phyloP scores from a whole-genome alignment of 37 sponge, comb jelly and placozoan genomes.

The Mnemiopsis leidyi region DNA sequence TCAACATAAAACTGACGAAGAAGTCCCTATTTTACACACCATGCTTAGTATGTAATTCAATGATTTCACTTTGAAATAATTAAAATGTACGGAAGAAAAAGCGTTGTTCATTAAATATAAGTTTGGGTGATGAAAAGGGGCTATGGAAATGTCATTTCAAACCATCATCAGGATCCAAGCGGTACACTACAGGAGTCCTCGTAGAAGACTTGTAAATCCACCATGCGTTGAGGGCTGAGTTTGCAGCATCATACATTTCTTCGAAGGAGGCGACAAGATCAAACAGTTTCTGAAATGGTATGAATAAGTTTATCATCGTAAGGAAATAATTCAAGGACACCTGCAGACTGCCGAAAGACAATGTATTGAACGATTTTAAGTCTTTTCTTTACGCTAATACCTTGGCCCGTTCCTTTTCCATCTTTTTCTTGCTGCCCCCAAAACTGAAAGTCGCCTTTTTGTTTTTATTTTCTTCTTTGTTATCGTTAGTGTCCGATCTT shows the following conservation, averaged over 20 bases:
- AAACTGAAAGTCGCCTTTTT: neutral
- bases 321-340: no score
- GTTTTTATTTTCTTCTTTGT: neutral
- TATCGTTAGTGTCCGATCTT: neutral
- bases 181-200: neutral
- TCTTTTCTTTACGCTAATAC: neutral
- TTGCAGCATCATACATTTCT: neutral
- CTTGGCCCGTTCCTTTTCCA: neutral
- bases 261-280: neutral
- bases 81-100: no score
- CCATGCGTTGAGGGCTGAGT: neutral
- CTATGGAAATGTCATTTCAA: no score
- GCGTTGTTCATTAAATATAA: no score
- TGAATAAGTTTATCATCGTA: no score
- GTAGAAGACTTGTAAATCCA: neutral
- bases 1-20: no score
- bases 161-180: neutral
- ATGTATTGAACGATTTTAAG: no score
- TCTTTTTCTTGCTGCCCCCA: neutral
- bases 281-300: neutral
- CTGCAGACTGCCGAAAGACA: no score
- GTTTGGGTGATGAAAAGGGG: no score
- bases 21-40: no score
- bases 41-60: no score
- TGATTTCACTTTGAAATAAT: no score